phyloP scores from a whole-genome alignment of 2,888 invertebrate species.

The Megalurothrips usitatus region DNA sequence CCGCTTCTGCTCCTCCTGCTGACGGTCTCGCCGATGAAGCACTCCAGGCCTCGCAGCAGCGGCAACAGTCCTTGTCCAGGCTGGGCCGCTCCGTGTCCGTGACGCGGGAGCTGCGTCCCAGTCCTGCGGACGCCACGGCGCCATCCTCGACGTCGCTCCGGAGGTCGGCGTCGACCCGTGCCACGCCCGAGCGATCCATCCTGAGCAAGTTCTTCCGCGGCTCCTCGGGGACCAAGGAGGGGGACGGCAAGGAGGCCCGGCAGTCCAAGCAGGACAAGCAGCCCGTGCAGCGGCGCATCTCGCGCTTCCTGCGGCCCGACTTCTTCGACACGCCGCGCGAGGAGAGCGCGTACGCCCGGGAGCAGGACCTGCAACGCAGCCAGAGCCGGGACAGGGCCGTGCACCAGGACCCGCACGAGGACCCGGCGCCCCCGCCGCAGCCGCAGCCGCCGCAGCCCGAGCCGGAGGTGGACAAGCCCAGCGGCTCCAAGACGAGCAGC shows the following conservation, averaged over 20 bases:
- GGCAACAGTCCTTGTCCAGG: neutral
- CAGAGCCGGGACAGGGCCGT: slow-evolving; percentile 27
- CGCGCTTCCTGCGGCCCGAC: slow-evolving; percentile 71
- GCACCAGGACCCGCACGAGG: slow-evolving; percentile 33
- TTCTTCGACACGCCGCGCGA: slow-evolving; percentile 67
- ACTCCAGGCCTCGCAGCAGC: neutral
- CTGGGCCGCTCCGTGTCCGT: slow-evolving; percentile 33
- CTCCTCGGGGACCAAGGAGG: slow-evolving; percentile 39
- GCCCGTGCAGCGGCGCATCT: slow-evolving; percentile 58
- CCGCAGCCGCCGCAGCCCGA: neutral
- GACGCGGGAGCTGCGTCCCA: slow-evolving; percentile 37
- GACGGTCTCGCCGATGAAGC: neutral
- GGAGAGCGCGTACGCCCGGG: slow-evolving; percentile 59
- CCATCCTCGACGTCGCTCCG: slow-evolving; percentile 43
- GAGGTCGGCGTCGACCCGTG: slow-evolving; percentile 39
- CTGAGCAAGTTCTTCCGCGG: slow-evolving; percentile 53
- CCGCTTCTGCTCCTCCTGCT: neutral
- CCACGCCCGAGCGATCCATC: slow-evolving; percentile 52
- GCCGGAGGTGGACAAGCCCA: neutral
- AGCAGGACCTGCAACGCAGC: slow-evolving; percentile 41
- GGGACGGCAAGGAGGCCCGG: slow-evolving; percentile 38
- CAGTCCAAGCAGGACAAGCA: slow-evolving; percentile 38
- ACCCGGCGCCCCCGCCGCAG: slow-evolving; percentile 32
- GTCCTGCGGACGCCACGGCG: slow-evolving; percentile 39
- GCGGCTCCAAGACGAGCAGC: slow-evolving; percentile 12